Base-by-base conservation (phyloP, 1,140 invertebrate genomes). In the Batillaria attramentaria region DNA sequence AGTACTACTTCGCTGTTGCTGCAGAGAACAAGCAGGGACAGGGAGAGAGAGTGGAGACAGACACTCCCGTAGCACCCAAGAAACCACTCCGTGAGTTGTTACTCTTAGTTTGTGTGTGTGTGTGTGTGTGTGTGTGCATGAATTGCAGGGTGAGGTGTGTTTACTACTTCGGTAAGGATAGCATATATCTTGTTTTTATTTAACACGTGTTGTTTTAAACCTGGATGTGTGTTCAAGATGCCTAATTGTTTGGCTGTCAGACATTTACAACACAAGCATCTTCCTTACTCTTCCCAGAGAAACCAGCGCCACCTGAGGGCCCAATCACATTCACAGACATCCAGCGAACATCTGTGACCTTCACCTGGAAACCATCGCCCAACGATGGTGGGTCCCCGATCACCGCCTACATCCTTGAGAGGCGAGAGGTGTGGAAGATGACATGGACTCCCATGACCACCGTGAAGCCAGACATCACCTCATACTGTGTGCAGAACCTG, bases 321-420 rank as follows among this genome's bases (percentile, higher is more conserved):
- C 88, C 87, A 57, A 79, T 92, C 62, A 87, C 85, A 70, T 84
- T 84, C 42, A 84, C 79, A 10, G 85, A 88, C 50, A 84, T 90
- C 94, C 95, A 80, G 33, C 82, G 84, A n/a, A 83, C 84, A 2
- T 81, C 76, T 66, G 75, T 88, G 5, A 87, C 83, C n/a, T 84
- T 90, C 66, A 82, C 86, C 46, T 89, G 88, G 88, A 77, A 84
- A 87, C 95, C 96, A 80, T 97, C 97, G 0, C 93, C 93, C 10
- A 95, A 96, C 87, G 97, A 99, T 91, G 97, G 98, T 57, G 97
- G 97, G 37, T 91, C 97, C 28, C 94, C 93, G 62, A 93, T 99
- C 75, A 97, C 95, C 0, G 96, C 97, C 87, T 99, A 99, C 88
- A 94, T 98, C 35, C 94, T 99, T 3, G 98, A 99, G 96, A 98